Base-by-base conservation (phyloP, 2,113 vertebrate genomes). In the Dendropsophus ebraccatus region DNA sequence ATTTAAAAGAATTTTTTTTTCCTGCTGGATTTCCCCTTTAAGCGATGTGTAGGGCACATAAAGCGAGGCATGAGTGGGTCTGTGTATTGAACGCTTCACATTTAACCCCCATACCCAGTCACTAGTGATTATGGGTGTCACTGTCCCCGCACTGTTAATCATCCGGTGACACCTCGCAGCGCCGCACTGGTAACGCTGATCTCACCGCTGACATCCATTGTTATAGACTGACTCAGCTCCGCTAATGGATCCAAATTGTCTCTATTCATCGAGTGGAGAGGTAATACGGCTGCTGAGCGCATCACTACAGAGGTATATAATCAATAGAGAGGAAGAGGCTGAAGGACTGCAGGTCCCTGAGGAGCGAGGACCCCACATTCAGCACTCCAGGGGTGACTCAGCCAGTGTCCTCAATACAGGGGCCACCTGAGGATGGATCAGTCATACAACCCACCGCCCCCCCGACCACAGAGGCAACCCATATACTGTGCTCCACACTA, bases 201-300 rank as follows among this genome's bases (percentile, higher is more conserved):
- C 52, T 62, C 23, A 41, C 13, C 23, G 45, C 7, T 62, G 77
- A n/a, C 76, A 79, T 35, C 21, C 54, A 79, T 58, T 60, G 76
- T 52, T 79, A 7, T 6, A 0, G 54, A 37, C 35, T 58, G 52
- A 58, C 54, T 79, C 76, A 79, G 76, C 52, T 58, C 21, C 30
- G 32, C 32, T 58, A 56, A 79, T 58, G 19, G 30, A 37, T 45
- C 58, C 23, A 49, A 69, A 69, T 23, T 50, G 60, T 49, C 60
- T 69, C 37, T 10, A 50, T 79, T 37, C 77, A 60, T 60, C n/a
- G 21, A 45, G 14, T 82, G 25, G 5, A 67, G 62, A 30, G 80
- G n/a, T n/a, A 67, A n/a, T n/a, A n/a, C n/a, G n/a, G n/a, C n/a
- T n/a, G n/a, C n/a, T n/a, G n/a, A n/a, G n/a, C n/a, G n/a, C n/a